Conservation (phyloP, 2,113 vertebrate genomes). For the Gobiocypris rarus region DNA sequence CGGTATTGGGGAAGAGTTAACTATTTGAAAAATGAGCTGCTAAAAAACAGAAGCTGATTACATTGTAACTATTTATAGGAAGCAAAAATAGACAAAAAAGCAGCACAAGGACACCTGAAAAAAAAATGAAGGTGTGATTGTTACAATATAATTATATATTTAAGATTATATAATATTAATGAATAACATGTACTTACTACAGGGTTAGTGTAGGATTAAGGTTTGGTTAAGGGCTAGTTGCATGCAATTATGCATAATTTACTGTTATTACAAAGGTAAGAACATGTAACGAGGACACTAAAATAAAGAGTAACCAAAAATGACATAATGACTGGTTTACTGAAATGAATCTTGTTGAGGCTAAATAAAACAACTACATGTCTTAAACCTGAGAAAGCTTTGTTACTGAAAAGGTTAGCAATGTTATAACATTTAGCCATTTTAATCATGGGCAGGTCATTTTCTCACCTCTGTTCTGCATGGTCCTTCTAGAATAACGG, state of each 20-base stretch:
- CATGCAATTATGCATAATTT: too few species aligned
- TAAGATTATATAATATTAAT: too few species aligned
- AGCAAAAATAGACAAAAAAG: background rate
- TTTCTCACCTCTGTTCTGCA: conserved; percentile 84
- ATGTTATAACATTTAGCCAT: background rate
- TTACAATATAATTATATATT: too few species aligned
- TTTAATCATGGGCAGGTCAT: background rate
- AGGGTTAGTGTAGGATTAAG: too few species aligned
- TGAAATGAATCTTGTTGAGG: background rate
- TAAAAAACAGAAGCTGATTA: background rate
- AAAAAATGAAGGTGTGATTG: background rate
- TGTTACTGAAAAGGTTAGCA: background rate
- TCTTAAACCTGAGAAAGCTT: background rate
- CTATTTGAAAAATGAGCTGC: background rate
- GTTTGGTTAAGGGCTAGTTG: too few species aligned
- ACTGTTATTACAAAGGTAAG: too few species aligned
- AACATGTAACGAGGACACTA: too few species aligned
- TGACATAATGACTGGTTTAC: background rate
- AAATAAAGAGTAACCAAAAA: too few species aligned
- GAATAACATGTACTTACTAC: too few species aligned
- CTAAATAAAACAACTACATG: background rate
- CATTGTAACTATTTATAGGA: background rate
- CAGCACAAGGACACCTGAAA: background rate
- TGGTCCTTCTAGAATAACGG: conserved; percentile 91
- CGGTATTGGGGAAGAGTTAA: background rate